phyloP scores from a whole-genome alignment of 2,888 invertebrate species.

The Diadegma fenestrale region DNA sequence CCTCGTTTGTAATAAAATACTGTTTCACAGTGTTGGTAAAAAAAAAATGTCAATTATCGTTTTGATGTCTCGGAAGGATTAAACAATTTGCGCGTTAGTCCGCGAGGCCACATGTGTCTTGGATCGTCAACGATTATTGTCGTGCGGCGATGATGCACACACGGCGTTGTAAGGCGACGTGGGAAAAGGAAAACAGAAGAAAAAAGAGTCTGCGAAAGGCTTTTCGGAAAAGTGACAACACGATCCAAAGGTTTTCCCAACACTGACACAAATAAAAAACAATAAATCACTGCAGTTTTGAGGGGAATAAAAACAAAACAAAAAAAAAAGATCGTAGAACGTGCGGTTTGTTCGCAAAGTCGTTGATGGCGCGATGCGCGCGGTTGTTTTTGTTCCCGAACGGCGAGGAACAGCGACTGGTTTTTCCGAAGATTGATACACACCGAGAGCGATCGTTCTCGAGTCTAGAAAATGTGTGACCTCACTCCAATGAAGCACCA shows the following conservation, averaged over 20 bases:
- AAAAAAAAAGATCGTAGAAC: slow-evolving; percentile 9
- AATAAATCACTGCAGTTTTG: neutral
- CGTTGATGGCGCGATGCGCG: slow-evolving; percentile 23
- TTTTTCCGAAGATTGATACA: slow-evolving; percentile 77
- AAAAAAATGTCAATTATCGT: slow-evolving; percentile 25
- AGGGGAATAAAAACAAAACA: too few relatives aligned
- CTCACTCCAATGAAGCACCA: slow-evolving; percentile 82
- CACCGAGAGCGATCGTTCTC: slow-evolving; percentile 73
- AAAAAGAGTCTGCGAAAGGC: neutral
- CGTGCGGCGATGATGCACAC: neutral
- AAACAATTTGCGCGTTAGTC: slow-evolving; percentile 52
- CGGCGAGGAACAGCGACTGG: slow-evolving; percentile 83
- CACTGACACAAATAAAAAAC: neutral
- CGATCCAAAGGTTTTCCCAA: neutral
- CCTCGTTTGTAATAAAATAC: slow-evolving; percentile 26
- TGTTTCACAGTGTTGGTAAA: slow-evolving; percentile 21
- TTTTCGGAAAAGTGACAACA: neutral
- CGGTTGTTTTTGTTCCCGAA: slow-evolving; percentile 46
- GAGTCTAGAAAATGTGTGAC: slow-evolving; percentile 78
- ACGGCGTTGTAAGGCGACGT: neutral
- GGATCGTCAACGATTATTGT: neutral
- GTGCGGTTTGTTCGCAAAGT: neutral
- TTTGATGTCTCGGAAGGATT: slow-evolving; percentile 45
- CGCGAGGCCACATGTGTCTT: slow-evolving; percentile 52
- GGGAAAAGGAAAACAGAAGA: slow-evolving; percentile 11